Conservation (phyloP, 2,113 vertebrate species). For the Halichoeres trimaculatus region DNA sequence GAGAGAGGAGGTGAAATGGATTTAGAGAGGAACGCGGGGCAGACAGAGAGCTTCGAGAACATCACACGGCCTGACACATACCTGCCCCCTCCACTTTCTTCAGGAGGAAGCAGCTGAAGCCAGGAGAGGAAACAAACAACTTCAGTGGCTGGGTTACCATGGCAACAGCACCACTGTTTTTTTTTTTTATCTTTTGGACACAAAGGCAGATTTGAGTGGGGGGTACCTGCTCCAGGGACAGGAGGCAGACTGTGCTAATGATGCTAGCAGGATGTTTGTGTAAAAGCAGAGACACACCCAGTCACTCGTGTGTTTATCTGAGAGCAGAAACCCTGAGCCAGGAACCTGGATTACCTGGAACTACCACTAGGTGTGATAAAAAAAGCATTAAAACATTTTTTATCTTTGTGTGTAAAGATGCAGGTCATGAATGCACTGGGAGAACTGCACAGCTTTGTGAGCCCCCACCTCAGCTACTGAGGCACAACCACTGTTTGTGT, state of each 20-base stretch:
- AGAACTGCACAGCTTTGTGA: too few relatives aligned
- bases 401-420: too few relatives aligned
- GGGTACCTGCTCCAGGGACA: slow-evolving; percentile 14
- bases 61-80: not conserved
- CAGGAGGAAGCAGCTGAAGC: slow-evolving; percentile 13
- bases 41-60: slow-evolving; percentile 5
- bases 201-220: slow-evolving; percentile 8
- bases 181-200: slow-evolving; percentile 15
- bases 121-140: slow-evolving; percentile 23
- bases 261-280: slow-evolving; percentile 10
- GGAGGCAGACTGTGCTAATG: slow-evolving; percentile 12
- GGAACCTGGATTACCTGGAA: not conserved
- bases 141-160: slow-evolving; percentile 24
- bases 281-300: not conserved
- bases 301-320: not conserved
- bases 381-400: too few relatives aligned
- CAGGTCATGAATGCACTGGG: too few relatives aligned
- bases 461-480: too few relatives aligned
- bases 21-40: not conserved
- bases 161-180: slow-evolving; percentile 33
- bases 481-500: too few relatives aligned
- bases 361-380: not conserved
- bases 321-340: not conserved
- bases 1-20: slow-evolving; percentile 1
- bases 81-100: not conserved